A percentile compares a stretch with the other conserved stretches of the same genome.
phyloP scores from a whole-genome alignment of 2,113 vertebrate species.

The Sorex fumeus region DNA sequence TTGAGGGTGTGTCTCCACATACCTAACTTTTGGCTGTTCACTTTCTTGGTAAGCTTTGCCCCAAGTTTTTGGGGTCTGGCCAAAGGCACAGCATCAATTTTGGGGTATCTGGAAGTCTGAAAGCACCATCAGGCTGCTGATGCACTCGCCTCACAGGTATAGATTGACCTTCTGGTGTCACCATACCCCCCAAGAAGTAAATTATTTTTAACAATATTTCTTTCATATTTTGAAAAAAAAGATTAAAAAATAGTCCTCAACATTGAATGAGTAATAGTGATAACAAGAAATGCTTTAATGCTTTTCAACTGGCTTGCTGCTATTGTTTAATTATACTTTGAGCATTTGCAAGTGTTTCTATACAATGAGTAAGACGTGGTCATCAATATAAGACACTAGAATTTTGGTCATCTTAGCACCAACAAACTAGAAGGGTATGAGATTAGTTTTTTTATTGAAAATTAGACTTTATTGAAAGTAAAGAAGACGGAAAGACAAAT shows the following conservation, averaged over 20 bases:
- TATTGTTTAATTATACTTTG: neutral
- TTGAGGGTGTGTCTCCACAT: too few relatives aligned
- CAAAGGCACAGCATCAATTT: too few relatives aligned
- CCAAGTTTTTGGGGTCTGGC: too few relatives aligned
- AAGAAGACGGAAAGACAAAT: neutral
- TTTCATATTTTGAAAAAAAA: slow-evolving; percentile 74
- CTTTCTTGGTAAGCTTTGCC: too few relatives aligned
- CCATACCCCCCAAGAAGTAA: too few relatives aligned
- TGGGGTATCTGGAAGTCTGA: too few relatives aligned
- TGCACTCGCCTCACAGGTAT: too few relatives aligned
- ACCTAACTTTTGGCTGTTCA: too few relatives aligned
- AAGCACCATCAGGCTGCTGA: too few relatives aligned
- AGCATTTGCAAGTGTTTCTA: slow-evolving; percentile 41
- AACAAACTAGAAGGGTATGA: neutral
- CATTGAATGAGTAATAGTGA: slow-evolving; percentile 69
- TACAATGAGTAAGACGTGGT: neutral
- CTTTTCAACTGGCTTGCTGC: neutral
- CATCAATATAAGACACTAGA: neutral
- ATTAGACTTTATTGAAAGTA: neutral
- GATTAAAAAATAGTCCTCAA: neutral
- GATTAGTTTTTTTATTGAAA: slow-evolving; percentile 36
- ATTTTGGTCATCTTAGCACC: slow-evolving; percentile 7
- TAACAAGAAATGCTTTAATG: slow-evolving; percentile 67
- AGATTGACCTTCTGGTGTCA: too few relatives aligned
- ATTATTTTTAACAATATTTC: slow-evolving; percentile 30